Conservation (phyloP, 2,113 vertebrate species). For the Rutilus rutilus region DNA sequence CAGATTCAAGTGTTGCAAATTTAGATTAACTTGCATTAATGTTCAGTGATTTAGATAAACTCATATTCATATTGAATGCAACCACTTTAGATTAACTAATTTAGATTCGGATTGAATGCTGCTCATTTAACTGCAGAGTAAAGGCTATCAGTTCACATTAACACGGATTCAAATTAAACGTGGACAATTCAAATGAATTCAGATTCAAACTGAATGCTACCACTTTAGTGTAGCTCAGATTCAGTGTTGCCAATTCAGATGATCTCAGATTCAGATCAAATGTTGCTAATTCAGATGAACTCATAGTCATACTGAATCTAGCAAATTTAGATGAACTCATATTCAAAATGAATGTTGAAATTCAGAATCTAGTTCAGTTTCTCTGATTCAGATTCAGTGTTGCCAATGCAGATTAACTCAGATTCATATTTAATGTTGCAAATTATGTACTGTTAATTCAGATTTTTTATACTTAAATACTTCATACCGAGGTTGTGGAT, state of each 20-base stretch:
- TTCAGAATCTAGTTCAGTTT: not conserved
- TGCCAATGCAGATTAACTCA: not conserved
- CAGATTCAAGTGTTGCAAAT: not conserved
- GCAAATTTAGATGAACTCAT: not conserved
- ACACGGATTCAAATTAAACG: not conserved
- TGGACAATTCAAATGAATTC: not conserved
- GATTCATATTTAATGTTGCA: not conserved
- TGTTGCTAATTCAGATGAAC: not conserved
- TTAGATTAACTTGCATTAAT: no score
- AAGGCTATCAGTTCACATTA: not conserved
- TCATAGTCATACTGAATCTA: not conserved
- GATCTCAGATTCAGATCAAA: no score
- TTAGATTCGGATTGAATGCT: not conserved
- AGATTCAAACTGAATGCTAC: not conserved
- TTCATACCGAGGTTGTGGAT: no score
- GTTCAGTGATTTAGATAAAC: not conserved
- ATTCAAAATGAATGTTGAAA: not conserved
- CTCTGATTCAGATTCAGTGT: not conserved
- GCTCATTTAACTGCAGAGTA: not conserved
- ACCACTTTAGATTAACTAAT: not conserved
- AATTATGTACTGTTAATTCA: no score
- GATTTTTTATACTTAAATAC: no score
- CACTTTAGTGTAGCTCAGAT: not conserved
- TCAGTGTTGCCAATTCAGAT: not conserved
- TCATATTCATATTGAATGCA: not conserved